Base-by-base conservation (phyloP, 2,797 vertebrate genomes). In the Parambassis ranga region DNA sequence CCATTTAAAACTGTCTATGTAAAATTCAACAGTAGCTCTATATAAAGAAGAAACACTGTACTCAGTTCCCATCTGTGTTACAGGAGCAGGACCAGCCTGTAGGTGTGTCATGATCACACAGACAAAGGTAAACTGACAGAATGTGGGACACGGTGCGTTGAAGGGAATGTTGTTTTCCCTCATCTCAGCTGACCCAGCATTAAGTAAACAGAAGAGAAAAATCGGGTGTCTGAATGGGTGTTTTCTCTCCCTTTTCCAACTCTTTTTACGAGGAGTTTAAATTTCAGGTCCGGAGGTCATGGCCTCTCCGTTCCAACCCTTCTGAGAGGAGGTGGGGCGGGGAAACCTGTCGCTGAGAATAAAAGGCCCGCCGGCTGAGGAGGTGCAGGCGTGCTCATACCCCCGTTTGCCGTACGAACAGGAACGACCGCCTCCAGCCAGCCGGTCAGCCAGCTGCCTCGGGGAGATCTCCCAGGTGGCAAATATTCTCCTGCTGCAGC, bases 261-360 rank as follows among this genome's bases (percentile, higher is more conserved):
- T 71, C 39, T 71, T 82, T 86, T 90, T 87, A 90, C n/a, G 42
- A 84, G 76, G 63, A 82, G 88, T 83, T 83, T 83, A 42, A 69
- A 78, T 87, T 90, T 90, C 80, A 79, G 72, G 69, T 79, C 73
- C 63, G 39, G 65, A 66, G 80, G 83, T 79, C 75, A 9, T 26
- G 79, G 76, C 71, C 81, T 75, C 82, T 78, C 69, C 24, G 62
- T 64, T 85, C 71, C 77, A 72, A 59, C 28, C 61, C 82, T 44
- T 44, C 58, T 24, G 82, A 82, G 88, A 87, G 67, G 64, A 84
- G 86, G 87, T 48, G 79, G 85, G 82, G 85, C 48, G 47, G 85
- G 75, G 79, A 32, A 55, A 87, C 79, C 76, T 89, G 88, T 90
- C 86, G 74, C 55, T 0, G 16, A 51, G 72, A 92, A 91, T 90